Base-by-base conservation (phyloP, 2,888 invertebrate species). In the Meganola albula region DNA sequence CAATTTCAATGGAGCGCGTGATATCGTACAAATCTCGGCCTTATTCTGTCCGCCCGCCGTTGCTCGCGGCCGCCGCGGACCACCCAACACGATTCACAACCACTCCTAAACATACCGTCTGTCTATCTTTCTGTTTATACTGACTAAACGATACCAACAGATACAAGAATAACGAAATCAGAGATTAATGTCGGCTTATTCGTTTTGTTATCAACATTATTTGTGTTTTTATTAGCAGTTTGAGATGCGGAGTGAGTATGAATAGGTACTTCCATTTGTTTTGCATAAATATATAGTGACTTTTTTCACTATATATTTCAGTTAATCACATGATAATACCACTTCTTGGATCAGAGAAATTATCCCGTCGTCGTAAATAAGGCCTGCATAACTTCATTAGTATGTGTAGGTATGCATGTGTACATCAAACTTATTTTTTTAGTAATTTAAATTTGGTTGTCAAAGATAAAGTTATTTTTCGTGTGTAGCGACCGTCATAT, bases 1-100 rank as follows among this genome's bases (percentile, higher is more conserved):
- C 71, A 75, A 72, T 77, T 75, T 73, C 72, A 73, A 66, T 71
- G 66, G 67, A 79, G 72, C 79, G 73, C 63, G 63, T 62, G 64
- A 71, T 77, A 76, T 79, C 82, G 53, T 71, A 75, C 76, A 71
- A 76, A 78, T 82, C 79, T 79, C 80, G 66, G 65, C 72, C 77
- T 72, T 76, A 77, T 77, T 74, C 69, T 59, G 73, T 71, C 67
- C 55, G 60, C 64, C 33, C 41, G 43, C 34, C 66, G 51, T 54
- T 47, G 58, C 44, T 43, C 44, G 49, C 64, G 61, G 63, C 71
- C 64, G 72, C 62, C 24, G 48, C 61, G 44, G 82, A 79, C 80
- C 82, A 82, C 79, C 79, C 82, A 82, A 65, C 72, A 53, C 66
- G 78, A 58, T 60, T 60, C 58, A 59, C 65, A 60, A 58, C 68